phyloP scores from a whole-genome alignment of 2,888 invertebrate species.

The Apodemia hepburni region DNA sequence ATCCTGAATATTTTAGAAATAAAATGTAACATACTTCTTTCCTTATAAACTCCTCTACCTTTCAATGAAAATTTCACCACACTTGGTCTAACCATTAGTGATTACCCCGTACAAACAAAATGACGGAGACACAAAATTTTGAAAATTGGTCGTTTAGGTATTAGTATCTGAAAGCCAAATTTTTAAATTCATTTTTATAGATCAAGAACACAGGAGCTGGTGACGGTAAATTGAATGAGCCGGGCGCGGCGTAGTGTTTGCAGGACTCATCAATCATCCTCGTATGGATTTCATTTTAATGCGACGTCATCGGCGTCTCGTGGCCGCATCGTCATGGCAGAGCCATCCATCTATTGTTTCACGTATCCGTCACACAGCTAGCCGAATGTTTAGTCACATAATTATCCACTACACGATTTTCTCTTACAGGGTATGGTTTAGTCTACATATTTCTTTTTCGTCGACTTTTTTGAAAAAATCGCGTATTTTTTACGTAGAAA shows the following conservation, averaged over 20 bases:
- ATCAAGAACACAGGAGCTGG: conserved; percentile 39
- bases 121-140: too few species aligned
- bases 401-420: conserved; percentile 26
- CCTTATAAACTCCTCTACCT: too few species aligned
- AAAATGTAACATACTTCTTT: too few species aligned
- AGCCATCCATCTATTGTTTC: conserved; percentile 41
- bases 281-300: conserved; percentile 77
- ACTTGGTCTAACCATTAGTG: too few species aligned
- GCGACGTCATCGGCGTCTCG: conserved; percentile 75
- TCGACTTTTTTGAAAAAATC: too few species aligned
- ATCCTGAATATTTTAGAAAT: too few species aligned
- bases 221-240: conserved; percentile 74
- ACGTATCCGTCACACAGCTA: conserved; percentile 30
- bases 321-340: conserved; percentile 44
- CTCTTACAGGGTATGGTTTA: background rate
- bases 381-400: conserved; percentile 32
- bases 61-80: too few species aligned
- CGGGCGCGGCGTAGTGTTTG: conserved; percentile 60
- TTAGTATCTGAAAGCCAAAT: conserved; percentile 11
- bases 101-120: too few species aligned
- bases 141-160: too few species aligned
- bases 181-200: conserved; percentile 27
- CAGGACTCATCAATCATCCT: conserved; percentile 72
- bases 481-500: too few species aligned
- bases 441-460: too few species aligned